Evolutionary conservation across 2,888 invertebrate genomes (phyloP).

Genomic region (Lissocephala sabroskyi): DNA sequence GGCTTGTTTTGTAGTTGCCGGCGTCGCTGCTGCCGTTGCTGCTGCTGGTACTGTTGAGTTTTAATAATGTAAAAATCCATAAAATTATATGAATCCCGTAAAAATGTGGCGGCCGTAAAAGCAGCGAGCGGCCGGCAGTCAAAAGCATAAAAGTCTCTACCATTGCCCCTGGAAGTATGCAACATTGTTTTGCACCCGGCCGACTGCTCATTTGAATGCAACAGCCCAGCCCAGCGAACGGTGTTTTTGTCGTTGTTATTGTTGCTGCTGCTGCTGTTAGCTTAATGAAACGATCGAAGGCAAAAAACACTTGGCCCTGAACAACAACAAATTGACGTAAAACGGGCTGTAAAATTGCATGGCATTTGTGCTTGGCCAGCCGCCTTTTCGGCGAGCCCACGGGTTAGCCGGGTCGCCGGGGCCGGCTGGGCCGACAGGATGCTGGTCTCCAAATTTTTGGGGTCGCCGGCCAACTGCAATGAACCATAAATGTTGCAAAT

Average conservation of each 20-base stretch:
- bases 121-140: neutral
- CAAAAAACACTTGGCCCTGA: constrained; percentile 1
- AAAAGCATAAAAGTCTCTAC: constrained; percentile 2
- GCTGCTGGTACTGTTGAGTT: constrained; percentile 14
- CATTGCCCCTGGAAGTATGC: constrained; percentile 26
- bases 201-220: constrained; percentile 34
- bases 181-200: constrained; percentile 29
- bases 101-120: constrained; percentile 43
- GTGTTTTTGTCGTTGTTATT: too few species aligned
- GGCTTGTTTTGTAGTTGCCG: neutral
- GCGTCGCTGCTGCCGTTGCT: constrained; percentile 12
- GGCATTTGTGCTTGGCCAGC: constrained; percentile 22
- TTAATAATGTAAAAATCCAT: constrained; percentile 52
- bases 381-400: too few species aligned
- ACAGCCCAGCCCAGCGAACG: constrained; percentile 20
- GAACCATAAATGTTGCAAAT: constrained; percentile 65
- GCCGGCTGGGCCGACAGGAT: too few species aligned
- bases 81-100: constrained; percentile 47
- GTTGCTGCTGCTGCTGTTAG: neutral
- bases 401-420: too few species aligned
- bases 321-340: constrained; percentile 32
- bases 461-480: constrained; percentile 33
- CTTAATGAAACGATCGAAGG: constrained; percentile 30
- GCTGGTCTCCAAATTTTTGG: too few species aligned
- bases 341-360: constrained; percentile 28